Evolutionary conservation across 2,888 invertebrate genomes (phyloP), one percentile per base, ranked within the genome.

Genomic region (Slavum lentiscoides): DNA sequence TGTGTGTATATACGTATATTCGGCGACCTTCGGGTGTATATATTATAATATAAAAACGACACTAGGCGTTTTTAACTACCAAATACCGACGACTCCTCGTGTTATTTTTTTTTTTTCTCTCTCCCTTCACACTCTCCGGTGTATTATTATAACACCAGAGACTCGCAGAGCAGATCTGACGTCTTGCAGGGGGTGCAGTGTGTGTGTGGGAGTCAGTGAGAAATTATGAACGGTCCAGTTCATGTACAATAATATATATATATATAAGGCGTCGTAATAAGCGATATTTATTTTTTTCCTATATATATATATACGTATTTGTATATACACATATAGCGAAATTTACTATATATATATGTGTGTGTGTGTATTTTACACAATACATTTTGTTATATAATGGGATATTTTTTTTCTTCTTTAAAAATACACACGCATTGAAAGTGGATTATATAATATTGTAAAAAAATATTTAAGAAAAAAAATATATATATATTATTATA

Each of bases 41-140:
- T 30, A n/a, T n/a, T n/a, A n/a, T n/a, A n/a, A n/a, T 70, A 80
- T 80, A 80, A 55, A 72, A 70, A 80, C 70, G 70, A 72, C 69
- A 53, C 39, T 62, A 68, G 30, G 61, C 55, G 62, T 55, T 72
- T 70, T 72, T 80, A 80, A 80, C 77, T 80, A 70, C 77, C 62
- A 70, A 53, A 80, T 55, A 55, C 30, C 70, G 77, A 80, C 70
- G 77, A 80, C 77, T 80, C 62, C 76, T 77, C 69, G 76, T 77
- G 61, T 77, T 80, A 39, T 13, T 58, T 70, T 70, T 49, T 13
- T 58, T 70, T 70, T 49, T 77, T 64, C 62, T 23, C 55, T 66
- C 21, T 64, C 62, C 30, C 55, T 74, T 39, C 11, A 21, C 53
- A 17, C 55, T 62, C 67, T 6, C 49, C 39, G 1, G 19, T 55